Evolutionary conservation across 2,113 vertebrate species (phyloP), one percentile per base, ranked within the genome.

Genomic region (Abramis brama): DNA sequence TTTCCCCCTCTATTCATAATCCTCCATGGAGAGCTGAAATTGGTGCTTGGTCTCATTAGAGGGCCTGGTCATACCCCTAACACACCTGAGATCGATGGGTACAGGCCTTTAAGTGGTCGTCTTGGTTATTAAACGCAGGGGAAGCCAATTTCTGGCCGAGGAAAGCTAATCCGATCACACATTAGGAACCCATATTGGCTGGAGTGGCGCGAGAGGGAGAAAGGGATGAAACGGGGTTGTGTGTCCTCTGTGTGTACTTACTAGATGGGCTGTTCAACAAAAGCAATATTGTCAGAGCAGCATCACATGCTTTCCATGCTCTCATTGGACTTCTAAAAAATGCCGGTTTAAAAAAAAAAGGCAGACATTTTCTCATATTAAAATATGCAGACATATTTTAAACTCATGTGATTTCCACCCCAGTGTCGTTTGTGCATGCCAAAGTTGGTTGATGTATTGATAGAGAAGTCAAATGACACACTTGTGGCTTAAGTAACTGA

Each of bases 91-190:
- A 95, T 95, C 93, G 93, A 95, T 95, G 89, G 89, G 86, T 78
- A 73, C 88, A 86, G 88, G 6, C 90, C 90, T 89, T 92, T 93
- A 93, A 94, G 91, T 93, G 92, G 88, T 89, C 85, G 21, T 88
- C 36, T 79, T 76, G 86, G 92, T 94, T 95, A 95, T 94, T 94
- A 94, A 95, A 94, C 76, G 88, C 88, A 85, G 88, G 92, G 92
- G 91, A 89, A 71, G 85, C 87, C 91, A 89, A 91, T 92, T 92
- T 92, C 90, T 87, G 89, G 17, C 81, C 85, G 87, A 77, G 81
- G 80, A 66, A 25, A 84, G 91, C 90, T 95, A 94, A 94, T 95
- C 91, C 91, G 90, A 91, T 93, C 91, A 91, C 91, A 92, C 91
- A 94, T 93, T 93, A 94, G 91, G 80, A 83, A 50, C 66, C 52